A percentile compares a stretch with the other conserved stretches of the same genome.
These are phyloP conservation scores for Formica exsecta DNA, from an alignment of 1,140 invertebrate genomes.

Conservation along the genomic window DNA sequence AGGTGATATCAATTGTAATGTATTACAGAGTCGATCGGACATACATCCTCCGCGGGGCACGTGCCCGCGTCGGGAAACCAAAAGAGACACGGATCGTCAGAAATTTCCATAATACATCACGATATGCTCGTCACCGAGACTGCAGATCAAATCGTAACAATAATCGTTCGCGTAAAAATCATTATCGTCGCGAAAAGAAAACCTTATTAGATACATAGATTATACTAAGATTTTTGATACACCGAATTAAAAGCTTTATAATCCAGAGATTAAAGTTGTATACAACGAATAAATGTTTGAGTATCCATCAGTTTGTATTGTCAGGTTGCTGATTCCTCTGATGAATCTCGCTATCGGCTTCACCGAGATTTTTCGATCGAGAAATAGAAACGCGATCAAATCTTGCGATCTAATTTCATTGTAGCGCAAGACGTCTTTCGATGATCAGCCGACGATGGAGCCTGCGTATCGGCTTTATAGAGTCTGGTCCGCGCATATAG, in stretches of 20 bases:
- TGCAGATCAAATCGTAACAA: constrained; percentile 19
- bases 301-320: not conserved
- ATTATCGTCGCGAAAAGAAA: not conserved
- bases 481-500: constrained; percentile 74
- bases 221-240: not conserved
- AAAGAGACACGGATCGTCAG: constrained; percentile 7
- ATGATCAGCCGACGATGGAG: constrained; percentile 45
- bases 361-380: constrained; percentile 38
- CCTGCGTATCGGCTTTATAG: constrained; percentile 67
- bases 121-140: constrained; percentile 16
- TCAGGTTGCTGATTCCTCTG: not conserved
- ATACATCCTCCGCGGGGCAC: constrained; percentile 21
- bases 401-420: constrained; percentile 65
- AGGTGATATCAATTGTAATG: constrained; percentile 84
- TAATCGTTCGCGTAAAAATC: not conserved
- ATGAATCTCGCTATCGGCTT: not conserved
- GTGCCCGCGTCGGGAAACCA: constrained; percentile 6
- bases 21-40: constrained; percentile 79
- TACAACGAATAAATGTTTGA: not conserved
- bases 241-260: not conserved
- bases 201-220: not conserved
- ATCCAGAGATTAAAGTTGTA: not conserved
- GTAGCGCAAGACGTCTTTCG: not conserved
- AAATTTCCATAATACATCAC: constrained; percentile 51
- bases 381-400: constrained; percentile 76